These are phyloP conservation scores for Lethocerus indicus DNA, from an alignment of 1,140 invertebrate species.

Conservation along the genomic window DNA sequence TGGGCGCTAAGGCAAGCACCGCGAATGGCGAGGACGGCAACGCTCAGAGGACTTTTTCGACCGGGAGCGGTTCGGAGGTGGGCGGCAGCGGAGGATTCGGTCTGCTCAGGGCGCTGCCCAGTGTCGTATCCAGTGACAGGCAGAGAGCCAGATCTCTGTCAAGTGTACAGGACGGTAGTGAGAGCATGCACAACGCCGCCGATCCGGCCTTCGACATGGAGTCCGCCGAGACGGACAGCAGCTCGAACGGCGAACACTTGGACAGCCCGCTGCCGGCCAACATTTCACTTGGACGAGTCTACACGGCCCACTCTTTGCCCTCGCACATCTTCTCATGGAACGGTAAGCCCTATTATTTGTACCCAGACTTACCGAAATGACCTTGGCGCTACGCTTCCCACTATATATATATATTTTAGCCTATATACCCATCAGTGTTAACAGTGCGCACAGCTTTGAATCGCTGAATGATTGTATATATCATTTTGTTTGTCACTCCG, in stretches of 20 bases:
- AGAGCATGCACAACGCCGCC: conserved; percentile 16
- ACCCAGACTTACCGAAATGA: too few species aligned
- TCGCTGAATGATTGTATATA: too few species aligned
- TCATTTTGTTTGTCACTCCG: too few species aligned
- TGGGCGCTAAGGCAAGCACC: conserved; percentile 72
- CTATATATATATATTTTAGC: too few species aligned
- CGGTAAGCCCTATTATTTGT: conserved; percentile 40
- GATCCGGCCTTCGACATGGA: conserved; percentile 35
- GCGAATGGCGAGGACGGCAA: conserved; percentile 50
- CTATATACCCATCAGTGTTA: too few species aligned
- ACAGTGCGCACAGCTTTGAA: too few species aligned
- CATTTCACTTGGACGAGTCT: conserved; percentile 47
- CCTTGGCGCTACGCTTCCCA: too few species aligned
- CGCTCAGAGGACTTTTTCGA: conserved; percentile 55
- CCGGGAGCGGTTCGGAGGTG: conserved; percentile 35
- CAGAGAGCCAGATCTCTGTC: conserved; percentile 66
- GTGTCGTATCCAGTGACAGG: conserved; percentile 47
- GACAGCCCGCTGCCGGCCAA: conserved; percentile 23
- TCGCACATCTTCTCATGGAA: conserved; percentile 82
- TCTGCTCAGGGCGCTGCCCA: conserved; percentile 50
- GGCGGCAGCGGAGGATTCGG: conserved; percentile 48
- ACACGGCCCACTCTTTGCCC: conserved; percentile 72
- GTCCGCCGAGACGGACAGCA: conserved; percentile 38
- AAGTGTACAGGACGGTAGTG: conserved; percentile 49
- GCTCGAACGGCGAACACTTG: conserved; percentile 30